phyloP scores from a whole-genome alignment of 2,797 vertebrate genomes.

The Oreochromis grahami region DNA sequence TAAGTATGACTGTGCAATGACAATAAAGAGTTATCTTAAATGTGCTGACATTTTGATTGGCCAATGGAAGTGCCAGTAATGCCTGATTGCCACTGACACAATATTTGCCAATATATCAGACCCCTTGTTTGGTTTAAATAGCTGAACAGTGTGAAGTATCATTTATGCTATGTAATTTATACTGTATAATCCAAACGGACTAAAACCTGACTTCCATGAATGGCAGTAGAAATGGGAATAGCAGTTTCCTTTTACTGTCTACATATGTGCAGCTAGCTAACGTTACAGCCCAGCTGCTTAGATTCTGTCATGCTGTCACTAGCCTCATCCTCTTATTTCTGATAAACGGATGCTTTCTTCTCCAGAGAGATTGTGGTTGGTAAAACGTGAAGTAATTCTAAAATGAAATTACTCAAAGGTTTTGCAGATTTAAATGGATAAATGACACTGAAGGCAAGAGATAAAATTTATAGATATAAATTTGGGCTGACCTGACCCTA shows the following conservation, averaged over 20 bases:
- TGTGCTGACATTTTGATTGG: neutral
- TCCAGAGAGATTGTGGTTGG: neutral
- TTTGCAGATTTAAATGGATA: neutral
- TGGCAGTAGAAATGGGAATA: neutral
- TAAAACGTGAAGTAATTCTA: neutral
- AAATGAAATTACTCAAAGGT: neutral
- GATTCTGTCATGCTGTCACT: neutral
- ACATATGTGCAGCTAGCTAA: neutral
- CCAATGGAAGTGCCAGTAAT: neutral
- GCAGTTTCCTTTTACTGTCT: neutral
- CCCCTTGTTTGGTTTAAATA: neutral
- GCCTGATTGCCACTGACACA: neutral
- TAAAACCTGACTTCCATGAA: neutral
- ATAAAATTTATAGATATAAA: neutral
- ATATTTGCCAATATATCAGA: neutral
- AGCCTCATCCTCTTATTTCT: neutral
- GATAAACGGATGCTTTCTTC: fast-evolving
- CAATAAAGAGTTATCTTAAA: neutral
- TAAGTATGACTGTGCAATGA: neutral
- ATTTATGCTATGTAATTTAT: neutral
- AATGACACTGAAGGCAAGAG: neutral
- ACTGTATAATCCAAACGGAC: neutral
- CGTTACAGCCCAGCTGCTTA: neutral
- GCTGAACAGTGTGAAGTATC: neutral
- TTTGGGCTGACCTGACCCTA: neutral